Evolutionary conservation across 1,140 invertebrate species (phyloP).

Genomic region (Ectropis grisescens): DNA sequence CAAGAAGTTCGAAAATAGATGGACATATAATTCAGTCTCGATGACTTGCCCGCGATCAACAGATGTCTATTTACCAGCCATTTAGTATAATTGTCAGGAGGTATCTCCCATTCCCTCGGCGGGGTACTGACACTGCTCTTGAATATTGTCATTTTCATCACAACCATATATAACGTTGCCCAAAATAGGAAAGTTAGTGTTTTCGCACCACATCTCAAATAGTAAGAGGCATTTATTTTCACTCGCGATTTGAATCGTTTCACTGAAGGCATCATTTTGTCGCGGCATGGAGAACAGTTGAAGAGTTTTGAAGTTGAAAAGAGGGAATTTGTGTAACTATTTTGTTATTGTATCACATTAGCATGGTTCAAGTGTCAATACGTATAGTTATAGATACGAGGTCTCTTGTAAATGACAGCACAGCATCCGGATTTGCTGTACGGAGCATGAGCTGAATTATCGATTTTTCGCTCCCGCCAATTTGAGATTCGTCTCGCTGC

Average conservation of each 20-base stretch:
- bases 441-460: constrained; percentile 61
- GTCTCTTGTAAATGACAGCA: too few species aligned
- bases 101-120: constrained; percentile 38
- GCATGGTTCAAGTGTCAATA: neutral
- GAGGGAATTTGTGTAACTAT: neutral
- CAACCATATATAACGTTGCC: constrained; percentile 57
- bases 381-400: too few species aligned
- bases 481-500: constrained; percentile 12
- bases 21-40: too few species aligned
- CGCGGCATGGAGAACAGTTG: constrained; percentile 24
- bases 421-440: constrained; percentile 39
- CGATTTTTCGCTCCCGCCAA: constrained; percentile 38
- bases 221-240: constrained; percentile 41
- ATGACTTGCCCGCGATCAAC: too few species aligned
- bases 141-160: constrained; percentile 67
- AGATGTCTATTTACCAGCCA: constrained; percentile 47
- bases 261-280: constrained; percentile 37
- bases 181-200: constrained; percentile 60
- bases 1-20: too few species aligned
- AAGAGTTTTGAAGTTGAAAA: neutral
- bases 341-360: too few species aligned
- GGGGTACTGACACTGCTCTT: constrained; percentile 33
- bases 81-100: constrained; percentile 60
- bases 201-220: constrained; percentile 57
- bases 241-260: constrained; percentile 39